A percentile compares a stretch with the other conserved stretches of the same genome.
Conservation (phyloP, 2,888 invertebrate genomes). For the Argyra leucocephala region DNA sequence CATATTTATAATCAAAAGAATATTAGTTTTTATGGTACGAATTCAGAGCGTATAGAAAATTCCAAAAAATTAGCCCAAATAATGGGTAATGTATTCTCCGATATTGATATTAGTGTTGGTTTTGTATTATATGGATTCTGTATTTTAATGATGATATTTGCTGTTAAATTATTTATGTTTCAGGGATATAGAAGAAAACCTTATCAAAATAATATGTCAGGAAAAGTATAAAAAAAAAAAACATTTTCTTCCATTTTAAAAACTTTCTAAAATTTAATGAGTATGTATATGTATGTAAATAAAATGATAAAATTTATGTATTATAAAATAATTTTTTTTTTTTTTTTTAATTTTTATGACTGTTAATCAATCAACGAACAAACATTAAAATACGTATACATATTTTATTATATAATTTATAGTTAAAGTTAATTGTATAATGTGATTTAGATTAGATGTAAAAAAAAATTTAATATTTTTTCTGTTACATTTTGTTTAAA, state of each 20-base stretch:
- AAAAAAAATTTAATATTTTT: not conserved
- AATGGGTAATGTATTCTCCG: constrained; percentile 37
- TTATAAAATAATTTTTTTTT: not conserved
- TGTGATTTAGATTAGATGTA: not conserved
- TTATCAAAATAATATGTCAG: constrained; percentile 59
- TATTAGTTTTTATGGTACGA: constrained; percentile 35
- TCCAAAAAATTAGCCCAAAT: constrained; percentile 19
- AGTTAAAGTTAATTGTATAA: not conserved
- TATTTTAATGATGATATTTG: constrained; percentile 62
- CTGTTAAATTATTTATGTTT: constrained; percentile 63
- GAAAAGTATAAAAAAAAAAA: constrained; percentile 53
- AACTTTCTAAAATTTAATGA: too few species aligned
- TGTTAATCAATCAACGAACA: not conserved
- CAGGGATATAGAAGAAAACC: constrained; percentile 55
- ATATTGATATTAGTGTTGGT: constrained; percentile 63
- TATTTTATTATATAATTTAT: not conserved
- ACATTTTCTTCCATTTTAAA: not conserved
- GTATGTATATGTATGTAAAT: too few species aligned
- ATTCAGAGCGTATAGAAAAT: constrained; percentile 24
- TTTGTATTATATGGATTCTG: constrained; percentile 66
- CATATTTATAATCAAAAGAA: constrained; percentile 37
- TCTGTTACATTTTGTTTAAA: too few species aligned
- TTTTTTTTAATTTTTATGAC: not conserved
- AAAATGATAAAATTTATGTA: not conserved
- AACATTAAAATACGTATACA: not conserved